phyloP scores from a whole-genome alignment of 1,140 invertebrate species.

The Antheraea mylitta region DNA sequence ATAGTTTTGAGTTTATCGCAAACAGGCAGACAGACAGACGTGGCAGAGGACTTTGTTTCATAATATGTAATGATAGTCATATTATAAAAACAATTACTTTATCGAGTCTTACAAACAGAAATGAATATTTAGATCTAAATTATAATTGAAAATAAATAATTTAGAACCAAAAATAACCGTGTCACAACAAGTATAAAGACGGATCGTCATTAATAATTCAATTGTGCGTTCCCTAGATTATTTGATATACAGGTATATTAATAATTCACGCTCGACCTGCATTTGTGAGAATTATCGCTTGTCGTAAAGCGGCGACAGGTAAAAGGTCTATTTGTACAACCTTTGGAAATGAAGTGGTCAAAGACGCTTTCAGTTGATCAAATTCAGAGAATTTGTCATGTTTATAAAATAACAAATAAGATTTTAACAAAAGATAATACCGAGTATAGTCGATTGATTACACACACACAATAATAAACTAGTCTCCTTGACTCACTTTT shows the following conservation, averaged over 20 bases:
- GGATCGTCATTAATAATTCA: slow-evolving; percentile 29
- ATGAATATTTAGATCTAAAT: no score
- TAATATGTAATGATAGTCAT: no score
- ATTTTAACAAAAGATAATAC: no score
- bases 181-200: background rate
- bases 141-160: background rate
- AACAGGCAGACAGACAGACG: no score
- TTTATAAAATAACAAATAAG: background rate
- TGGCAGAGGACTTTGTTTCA: no score
- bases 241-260: slow-evolving; percentile 28
- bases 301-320: slow-evolving; percentile 4
- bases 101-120: no score
- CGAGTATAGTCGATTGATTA: no score
- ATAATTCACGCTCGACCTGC: slow-evolving; percentile 24
- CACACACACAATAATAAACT: no score
- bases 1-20: no score
- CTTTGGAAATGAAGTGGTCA: background rate
- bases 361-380: background rate
- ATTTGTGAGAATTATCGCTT: slow-evolving; percentile 8
- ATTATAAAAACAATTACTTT: no score
- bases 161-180: background rate
- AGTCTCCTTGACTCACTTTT: no score
- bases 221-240: slow-evolving; percentile 23
- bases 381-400: background rate
- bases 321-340: background rate